Base-by-base conservation (phyloP, 2,797 vertebrate genomes). In the Malurus splendens region DNA sequence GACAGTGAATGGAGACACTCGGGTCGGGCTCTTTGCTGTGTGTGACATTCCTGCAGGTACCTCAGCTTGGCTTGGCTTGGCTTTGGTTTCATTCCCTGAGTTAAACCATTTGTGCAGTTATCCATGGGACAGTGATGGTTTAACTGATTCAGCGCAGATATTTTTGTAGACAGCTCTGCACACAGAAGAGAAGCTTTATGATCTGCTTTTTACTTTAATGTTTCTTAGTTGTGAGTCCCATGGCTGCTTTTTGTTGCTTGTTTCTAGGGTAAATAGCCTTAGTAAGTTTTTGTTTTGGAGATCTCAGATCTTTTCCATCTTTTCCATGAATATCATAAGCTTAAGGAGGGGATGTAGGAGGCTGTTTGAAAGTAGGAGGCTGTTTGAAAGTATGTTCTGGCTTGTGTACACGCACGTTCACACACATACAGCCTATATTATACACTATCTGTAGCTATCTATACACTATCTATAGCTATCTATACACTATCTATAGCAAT, bases 1-100 rank as follows among this genome's bases (percentile, higher is more conserved):
- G 99, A 99, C 99, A 3, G 99, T 99, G 68, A 98, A 99, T 11
- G 99, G 99, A 3, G 99, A 99, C 96, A 99, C 99, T 0, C 97
- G 99, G 2, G 99, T 99, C 7, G 99, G 99, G 18, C 96, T 99
- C 60, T 99, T 99, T 17, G 99, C 99, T 1, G 97, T 99, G 91
- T 98, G 98, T 9, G 98, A 99, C 95, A 98, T 99, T 82, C 98
- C 99, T 54, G 97, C 98, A 97, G 99, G 99, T 99, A 93, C 74
- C 33, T 14, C 25, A n/a, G 30, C 55, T 64, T 11, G 0, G 30
- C 55, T 64, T 11, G 0, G 11, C 1, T 4, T 72, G 66, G 7
- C 6, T 73, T 62, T 20, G 24, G 1, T 42, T 81, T 60, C 22
- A 51, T 62, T 56, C 59, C 28, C 41, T 8, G 0, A 32, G 27